phyloP scores from a whole-genome alignment of 2,113 vertebrate genomes.

The Chloropsis hardwickii region DNA sequence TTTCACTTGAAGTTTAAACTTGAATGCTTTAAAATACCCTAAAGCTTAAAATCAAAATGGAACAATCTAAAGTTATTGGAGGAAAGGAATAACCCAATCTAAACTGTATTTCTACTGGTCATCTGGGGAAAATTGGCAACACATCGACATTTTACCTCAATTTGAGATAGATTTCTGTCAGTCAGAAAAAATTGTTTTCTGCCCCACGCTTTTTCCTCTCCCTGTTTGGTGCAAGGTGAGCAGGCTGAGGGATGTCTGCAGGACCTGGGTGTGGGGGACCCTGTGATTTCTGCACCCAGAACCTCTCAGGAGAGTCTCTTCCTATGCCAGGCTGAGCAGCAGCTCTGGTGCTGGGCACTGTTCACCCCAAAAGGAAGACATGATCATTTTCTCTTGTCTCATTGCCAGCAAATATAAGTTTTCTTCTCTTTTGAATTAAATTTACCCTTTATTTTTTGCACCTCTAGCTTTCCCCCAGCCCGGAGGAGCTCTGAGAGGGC shows the following conservation, averaged over 20 bases:
- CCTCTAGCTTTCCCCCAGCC: neutral
- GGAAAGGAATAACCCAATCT: neutral
- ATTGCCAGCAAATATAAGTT: neutral
- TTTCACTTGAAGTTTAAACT: neutral
- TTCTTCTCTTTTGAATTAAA: neutral
- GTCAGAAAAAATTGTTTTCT: neutral
- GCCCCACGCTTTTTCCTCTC: neutral
- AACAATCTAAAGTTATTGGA: conserved; percentile 20
- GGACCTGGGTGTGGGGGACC: neutral
- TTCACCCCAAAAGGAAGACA: neutral
- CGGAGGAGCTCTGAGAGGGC: neutral
- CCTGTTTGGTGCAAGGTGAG: neutral
- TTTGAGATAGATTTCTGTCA: neutral
- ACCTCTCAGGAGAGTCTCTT: neutral
- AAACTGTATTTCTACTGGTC: neutral
- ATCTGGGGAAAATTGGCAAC: conserved; percentile 10
- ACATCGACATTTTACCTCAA: neutral
- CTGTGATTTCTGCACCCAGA: neutral
- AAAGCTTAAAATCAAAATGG: neutral
- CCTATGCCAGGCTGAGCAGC: neutral
- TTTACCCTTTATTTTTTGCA: neutral
- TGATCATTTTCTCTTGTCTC: rapidly evolving
- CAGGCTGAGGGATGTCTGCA: rapidly evolving
- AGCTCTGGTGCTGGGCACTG: neutral
- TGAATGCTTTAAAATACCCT: neutral